phyloP scores from a whole-genome alignment of 2,113 vertebrate genomes.

The Cebus imitator region DNA sequence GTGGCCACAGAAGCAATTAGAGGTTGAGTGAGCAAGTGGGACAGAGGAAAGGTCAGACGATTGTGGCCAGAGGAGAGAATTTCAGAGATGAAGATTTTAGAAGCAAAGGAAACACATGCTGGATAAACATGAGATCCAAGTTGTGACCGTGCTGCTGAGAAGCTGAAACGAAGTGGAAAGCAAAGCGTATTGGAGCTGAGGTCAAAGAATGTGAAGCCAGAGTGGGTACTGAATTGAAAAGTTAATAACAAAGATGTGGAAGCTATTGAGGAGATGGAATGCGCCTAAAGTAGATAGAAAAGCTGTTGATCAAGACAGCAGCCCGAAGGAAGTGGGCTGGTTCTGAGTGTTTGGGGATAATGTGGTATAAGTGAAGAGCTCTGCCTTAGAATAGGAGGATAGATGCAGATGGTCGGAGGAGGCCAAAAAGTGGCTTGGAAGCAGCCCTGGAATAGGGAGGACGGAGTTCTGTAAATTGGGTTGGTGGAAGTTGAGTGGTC shows the following conservation, averaged over 20 bases:
- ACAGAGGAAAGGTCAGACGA: constrained; percentile 49
- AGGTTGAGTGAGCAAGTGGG: constrained; percentile 25
- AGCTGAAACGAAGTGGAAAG: background rate
- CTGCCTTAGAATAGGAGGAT: background rate
- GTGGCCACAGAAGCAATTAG: constrained; percentile 27
- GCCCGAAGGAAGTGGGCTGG: background rate
- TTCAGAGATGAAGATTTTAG: constrained; percentile 18
- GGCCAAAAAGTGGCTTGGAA: background rate
- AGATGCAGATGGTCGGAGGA: fast-evolving
- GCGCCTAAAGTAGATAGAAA: constrained; percentile 29
- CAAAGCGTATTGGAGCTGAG: background rate
- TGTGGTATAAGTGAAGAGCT: background rate
- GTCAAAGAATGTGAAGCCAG: background rate
- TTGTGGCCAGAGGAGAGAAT: constrained; percentile 29
- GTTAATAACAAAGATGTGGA: constrained; percentile 24
- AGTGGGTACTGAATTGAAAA: background rate
- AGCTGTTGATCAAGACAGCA: background rate
- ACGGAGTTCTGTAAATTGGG: background rate
- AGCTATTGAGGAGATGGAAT: background rate
- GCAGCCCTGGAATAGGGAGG: background rate
- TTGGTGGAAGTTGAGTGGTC: background rate
- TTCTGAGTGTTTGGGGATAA: background rate
- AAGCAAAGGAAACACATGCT: constrained; percentile 10
- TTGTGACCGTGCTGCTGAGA: background rate
- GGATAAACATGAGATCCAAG: background rate